Conservation (phyloP, 2,797 vertebrate species). For the Enteromius viviparus region DNA sequence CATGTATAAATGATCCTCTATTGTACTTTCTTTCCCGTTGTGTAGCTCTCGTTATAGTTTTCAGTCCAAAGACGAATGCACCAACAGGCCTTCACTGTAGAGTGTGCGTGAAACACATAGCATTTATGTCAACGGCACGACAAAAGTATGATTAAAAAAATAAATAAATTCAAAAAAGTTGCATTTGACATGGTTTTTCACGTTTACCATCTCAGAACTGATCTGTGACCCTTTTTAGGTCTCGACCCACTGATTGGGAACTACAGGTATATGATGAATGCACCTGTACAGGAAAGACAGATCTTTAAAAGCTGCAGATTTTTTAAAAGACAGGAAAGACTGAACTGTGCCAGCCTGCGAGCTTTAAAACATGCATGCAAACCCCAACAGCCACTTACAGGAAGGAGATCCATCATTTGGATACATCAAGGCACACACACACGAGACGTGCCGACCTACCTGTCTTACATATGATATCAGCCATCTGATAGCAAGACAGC, state of each 20-base stretch:
- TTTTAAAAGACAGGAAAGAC: neutral
- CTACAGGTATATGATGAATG: neutral
- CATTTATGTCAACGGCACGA: too few species aligned
- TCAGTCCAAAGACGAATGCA: neutral
- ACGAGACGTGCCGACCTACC: conserved; percentile 20
- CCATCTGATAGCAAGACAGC: conserved; percentile 66
- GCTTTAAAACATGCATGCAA: conserved; percentile 16
- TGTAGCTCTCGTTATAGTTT: neutral
- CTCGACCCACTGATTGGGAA: neutral
- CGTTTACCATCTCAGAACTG: neutral
- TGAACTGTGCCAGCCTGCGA: conserved; percentile 1
- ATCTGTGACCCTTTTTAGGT: neutral
- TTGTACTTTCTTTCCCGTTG: neutral
- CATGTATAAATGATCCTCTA: too few species aligned
- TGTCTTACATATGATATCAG: conserved; percentile 26
- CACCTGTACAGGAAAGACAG: neutral
- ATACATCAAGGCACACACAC: neutral
- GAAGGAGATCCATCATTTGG: conserved; percentile 21
- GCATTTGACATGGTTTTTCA: neutral
- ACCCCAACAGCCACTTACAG: conserved; percentile 19
- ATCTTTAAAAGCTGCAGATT: neutral
- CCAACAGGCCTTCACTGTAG: neutral
- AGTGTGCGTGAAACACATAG: neutral
- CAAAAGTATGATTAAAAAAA: too few species aligned
- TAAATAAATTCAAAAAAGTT: too few species aligned